phyloP scores from a whole-genome alignment of 2,797 vertebrate species.

The Ciconia nigra region DNA sequence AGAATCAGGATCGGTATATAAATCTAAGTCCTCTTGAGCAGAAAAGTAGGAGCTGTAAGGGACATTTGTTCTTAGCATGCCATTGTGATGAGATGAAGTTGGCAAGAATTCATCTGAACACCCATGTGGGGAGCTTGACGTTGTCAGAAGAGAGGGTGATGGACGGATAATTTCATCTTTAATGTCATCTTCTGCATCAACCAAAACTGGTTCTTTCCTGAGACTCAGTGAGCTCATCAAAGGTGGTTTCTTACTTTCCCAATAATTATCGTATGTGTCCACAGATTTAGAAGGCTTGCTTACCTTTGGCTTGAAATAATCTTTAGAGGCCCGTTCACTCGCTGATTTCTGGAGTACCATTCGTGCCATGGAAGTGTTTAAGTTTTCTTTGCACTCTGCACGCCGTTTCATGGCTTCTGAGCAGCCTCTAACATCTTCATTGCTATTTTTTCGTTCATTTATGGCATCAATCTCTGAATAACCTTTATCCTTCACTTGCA shows the following conservation, averaged over 20 bases:
- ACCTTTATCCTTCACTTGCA: slow-evolving; percentile 88
- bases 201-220: slow-evolving; percentile 87
- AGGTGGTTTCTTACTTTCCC: slow-evolving; percentile 90
- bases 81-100: slow-evolving; percentile 81
- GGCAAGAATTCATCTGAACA: slow-evolving; percentile 87
- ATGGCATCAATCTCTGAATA: slow-evolving; percentile 87
- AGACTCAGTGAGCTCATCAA: slow-evolving; percentile 89
- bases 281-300: slow-evolving; percentile 92
- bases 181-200: slow-evolving; percentile 86
- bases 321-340: slow-evolving; percentile 84
- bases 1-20: slow-evolving; percentile 87
- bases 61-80: slow-evolving; percentile 71
- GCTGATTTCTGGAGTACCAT: slow-evolving; percentile 83
- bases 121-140: slow-evolving; percentile 83
- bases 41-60: slow-evolving; percentile 82
- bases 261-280: slow-evolving; percentile 91
- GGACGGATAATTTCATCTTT: slow-evolving; percentile 94
- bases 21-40: slow-evolving; percentile 89
- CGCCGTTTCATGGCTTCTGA: slow-evolving; percentile 87
- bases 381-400: slow-evolving; percentile 83
- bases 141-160: slow-evolving; percentile 84
- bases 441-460: slow-evolving; percentile 83
- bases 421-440: slow-evolving; percentile 88
- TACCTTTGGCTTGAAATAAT: slow-evolving; percentile 87
- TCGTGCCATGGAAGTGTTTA: slow-evolving; percentile 85